Evolutionary conservation across 2,888 invertebrate genomes (phyloP), one percentile per base, ranked within the genome.

Genomic region (Melanophora roralis): DNA sequence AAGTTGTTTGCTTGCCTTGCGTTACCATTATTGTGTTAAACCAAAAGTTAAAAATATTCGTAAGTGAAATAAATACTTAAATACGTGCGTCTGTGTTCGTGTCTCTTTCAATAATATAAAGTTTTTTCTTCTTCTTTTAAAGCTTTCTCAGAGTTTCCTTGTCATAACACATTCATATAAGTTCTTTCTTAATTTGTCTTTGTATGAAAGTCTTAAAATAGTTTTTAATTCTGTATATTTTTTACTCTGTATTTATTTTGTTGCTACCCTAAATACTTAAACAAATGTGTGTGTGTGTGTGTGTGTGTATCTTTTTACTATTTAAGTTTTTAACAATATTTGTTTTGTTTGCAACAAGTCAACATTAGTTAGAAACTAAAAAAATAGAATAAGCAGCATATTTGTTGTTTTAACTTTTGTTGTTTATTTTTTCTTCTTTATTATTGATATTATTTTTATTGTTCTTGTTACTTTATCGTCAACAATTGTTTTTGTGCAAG

Each of bases 341-440:
- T 80, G 76, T 76, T 76, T 78, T 74, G 74, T 81, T 77, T 75
- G 81, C 78, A 78, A 81, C 78, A 75, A 81, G 72, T 75, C 78
- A 72, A 72, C 75, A 75, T 67, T 80, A 78, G 75, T 75, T 81
- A 67, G 74, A 78, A 75, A 73, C 45, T 73, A 47, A 55, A 64
- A 69, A 55, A 74, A n/a, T n/a, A 72, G 49, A 67, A 68, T 64
- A 74, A 67, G 16, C 62, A 68, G 34, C 65, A 75, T 71, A 67
- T 75, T 75, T 81, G 55, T 81, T 67, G 69, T 67, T 55, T 51
- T 53, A 67, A 59, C 65, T 59, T 67, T 51, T 74, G n/a, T 21
- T 45, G 1, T 36, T 64, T 16, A 72, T 67, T 45, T 6, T 67
- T 57, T 1, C 1, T 38, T 27, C 19, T 59, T 5, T 27, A 27